phyloP scores from a whole-genome alignment of 2,113 vertebrate genomes.

The Galeopterus variegatus region DNA sequence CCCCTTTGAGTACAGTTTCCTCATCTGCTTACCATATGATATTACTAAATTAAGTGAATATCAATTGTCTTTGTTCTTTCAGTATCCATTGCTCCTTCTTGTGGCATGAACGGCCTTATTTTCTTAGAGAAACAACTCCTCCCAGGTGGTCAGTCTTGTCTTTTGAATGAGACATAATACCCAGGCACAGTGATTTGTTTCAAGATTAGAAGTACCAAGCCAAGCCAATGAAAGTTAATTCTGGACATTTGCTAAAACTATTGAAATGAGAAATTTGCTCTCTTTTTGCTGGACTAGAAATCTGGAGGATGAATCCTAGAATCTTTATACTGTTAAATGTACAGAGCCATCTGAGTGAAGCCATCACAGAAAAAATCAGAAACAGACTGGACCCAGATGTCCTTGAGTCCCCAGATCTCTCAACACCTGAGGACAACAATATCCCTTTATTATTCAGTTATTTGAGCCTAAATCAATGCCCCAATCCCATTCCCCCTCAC shows the following conservation, averaged over 20 bases:
- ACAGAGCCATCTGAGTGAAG: not conserved
- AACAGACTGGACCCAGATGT: not conserved
- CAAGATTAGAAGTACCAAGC: not conserved
- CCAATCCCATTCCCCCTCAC: accelerated
- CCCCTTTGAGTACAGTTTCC: not conserved
- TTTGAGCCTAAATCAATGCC: not conserved
- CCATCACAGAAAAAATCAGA: not conserved
- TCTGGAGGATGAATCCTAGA: not conserved
- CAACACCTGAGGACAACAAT: not conserved
- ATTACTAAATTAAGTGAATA: not conserved
- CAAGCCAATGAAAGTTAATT: not conserved
- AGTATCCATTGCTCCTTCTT: not conserved
- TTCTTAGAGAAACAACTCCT: not conserved
- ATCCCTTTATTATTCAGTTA: not conserved
- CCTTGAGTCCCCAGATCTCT: not conserved
- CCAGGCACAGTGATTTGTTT: not conserved
- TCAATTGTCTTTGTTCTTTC: not conserved
- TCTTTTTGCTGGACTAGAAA: not conserved
- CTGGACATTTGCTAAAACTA: not conserved
- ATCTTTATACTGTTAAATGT: not conserved
- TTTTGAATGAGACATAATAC: not conserved
- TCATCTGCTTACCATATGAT: not conserved
- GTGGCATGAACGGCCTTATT: not conserved
- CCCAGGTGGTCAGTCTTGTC: not conserved
- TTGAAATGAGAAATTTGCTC: not conserved